Evolutionary conservation across 2,113 vertebrate species (phyloP).

Genomic region (Leuciscus idus): DNA sequence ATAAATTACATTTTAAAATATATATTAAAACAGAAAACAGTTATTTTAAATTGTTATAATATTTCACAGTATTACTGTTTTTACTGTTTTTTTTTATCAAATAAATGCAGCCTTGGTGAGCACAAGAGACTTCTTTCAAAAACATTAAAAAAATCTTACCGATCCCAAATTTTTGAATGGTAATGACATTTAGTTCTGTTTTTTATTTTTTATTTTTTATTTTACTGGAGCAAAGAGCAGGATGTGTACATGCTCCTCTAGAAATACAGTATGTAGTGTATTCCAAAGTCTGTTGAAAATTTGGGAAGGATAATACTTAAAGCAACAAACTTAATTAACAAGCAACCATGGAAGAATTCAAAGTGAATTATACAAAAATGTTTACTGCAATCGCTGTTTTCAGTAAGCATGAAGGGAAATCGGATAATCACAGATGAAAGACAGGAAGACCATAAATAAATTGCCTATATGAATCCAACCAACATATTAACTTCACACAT

Average conservation of each 20-base stretch:
- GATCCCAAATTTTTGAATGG: neutral
- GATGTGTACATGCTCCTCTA: too few relatives aligned
- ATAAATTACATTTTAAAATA: neutral
- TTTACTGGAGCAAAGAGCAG: too few relatives aligned
- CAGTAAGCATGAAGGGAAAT: neutral
- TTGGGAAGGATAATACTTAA: too few relatives aligned
- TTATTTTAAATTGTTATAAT: too few relatives aligned
- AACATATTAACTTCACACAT: neutral
- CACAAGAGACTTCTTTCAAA: neutral
- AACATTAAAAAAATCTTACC: neutral
- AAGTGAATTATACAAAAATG: neutral
- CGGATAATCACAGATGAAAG: neutral
- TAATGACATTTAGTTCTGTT: too few relatives aligned
- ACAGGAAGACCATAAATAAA: neutral
- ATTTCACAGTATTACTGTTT: too few relatives aligned
- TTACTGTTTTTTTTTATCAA: too few relatives aligned
- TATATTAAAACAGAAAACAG: too few relatives aligned
- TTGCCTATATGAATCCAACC: neutral
- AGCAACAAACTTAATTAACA: neutral
- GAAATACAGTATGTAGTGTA: too few relatives aligned
- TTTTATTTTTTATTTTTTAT: too few relatives aligned
- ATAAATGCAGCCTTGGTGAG: neutral
- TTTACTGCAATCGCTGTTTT: neutral
- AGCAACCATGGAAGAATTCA: neutral
- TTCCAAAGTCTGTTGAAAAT: too few relatives aligned